A percentile compares a stretch with the other conserved stretches of the same genome.
phyloP scores from a whole-genome alignment of 2,113 vertebrate genomes.

The Chloebia gouldiae region DNA sequence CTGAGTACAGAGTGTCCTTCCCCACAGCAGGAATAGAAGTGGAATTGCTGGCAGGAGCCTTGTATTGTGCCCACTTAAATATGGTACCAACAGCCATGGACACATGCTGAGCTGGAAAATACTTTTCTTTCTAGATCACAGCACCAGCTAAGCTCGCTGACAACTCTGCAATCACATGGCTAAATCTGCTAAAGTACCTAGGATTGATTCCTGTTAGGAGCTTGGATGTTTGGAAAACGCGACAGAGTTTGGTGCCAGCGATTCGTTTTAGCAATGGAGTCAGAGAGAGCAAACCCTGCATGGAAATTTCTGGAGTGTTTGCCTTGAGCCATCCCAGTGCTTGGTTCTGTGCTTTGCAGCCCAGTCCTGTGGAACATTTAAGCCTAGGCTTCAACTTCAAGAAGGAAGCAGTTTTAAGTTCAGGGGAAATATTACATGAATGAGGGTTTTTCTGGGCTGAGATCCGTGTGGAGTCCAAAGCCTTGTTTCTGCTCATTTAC shows the following conservation, averaged over 20 bases:
- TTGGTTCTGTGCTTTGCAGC: not conserved
- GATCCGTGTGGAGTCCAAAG: not conserved
- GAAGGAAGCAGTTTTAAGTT: not conserved
- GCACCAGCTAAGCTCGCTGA: conserved; percentile 16
- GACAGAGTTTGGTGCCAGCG: not conserved
- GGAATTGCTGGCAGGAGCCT: conserved; percentile 64
- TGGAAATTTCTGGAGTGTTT: conserved; percentile 2
- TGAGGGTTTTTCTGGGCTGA: not conserved
- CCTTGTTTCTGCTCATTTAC: not conserved
- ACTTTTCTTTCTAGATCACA: conserved; percentile 73
- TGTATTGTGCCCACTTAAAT: conserved; percentile 59
- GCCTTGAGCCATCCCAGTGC: not conserved
- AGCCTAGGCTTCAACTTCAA: not conserved
- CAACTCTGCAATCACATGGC: conserved; percentile 31
- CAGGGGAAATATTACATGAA: not conserved
- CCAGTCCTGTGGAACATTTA: not conserved
- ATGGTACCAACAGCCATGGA: conserved; percentile 45
- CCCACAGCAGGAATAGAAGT: conserved; percentile 70
- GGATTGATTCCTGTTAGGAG: conserved; percentile 1
- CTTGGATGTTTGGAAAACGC: not conserved
- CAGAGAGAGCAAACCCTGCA: not conserved
- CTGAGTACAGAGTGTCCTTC: conserved; percentile 71
- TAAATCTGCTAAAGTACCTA: conserved; percentile 14
- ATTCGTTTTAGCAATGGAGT: conserved; percentile 5
- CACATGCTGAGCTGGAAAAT: conserved; percentile 73